Evolutionary conservation across 1,140 invertebrate genomes (phyloP), one percentile per base, ranked within the genome.

Genomic region (Psix sp.): DNA sequence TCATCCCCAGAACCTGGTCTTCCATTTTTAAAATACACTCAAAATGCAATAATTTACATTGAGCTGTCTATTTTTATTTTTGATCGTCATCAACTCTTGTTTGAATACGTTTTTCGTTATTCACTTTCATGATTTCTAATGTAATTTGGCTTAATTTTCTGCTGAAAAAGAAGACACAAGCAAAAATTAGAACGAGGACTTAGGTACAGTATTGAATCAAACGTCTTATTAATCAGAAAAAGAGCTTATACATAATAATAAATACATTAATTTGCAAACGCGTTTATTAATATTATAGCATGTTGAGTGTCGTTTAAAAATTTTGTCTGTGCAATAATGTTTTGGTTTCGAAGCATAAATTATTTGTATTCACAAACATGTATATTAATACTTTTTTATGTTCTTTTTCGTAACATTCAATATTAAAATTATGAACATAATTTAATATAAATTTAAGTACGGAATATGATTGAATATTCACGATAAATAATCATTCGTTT

Each of bases 21-120:
- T 52, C 16, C 35, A 10, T 70, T 54, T 49, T 67, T 57, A 56
- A 67, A 67, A 29, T 67, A 57, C 63, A 67, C 63, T 57, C 63
- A 67, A 67, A 57, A 67, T 65, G 49, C 39, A 49, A 49, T 57
- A 46, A 56, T n/a, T 35, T 36, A 21, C 9, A 33, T 14, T 52
- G 35, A 16, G 5, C 5, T 54, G 40, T 14, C 57, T 63, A 1
- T 59, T 54, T 11, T 46, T 17, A 11, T 54, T 36, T 39, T 38
- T 18, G 20, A 17, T n/a, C n/a, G n/a, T n/a, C n/a, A n/a, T n/a
- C n/a, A n/a, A n/a, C n/a, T n/a, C n/a, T n/a, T n/a, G n/a, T n/a
- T n/a, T n/a, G n/a, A n/a, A n/a, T n/a, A n/a, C n/a, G n/a, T n/a
- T n/a, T n/a, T 43, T 43, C 10, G 3, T 5, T 18, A 11, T 43